phyloP scores from a whole-genome alignment of 1,140 invertebrate species.

The Drosophila lini region DNA sequence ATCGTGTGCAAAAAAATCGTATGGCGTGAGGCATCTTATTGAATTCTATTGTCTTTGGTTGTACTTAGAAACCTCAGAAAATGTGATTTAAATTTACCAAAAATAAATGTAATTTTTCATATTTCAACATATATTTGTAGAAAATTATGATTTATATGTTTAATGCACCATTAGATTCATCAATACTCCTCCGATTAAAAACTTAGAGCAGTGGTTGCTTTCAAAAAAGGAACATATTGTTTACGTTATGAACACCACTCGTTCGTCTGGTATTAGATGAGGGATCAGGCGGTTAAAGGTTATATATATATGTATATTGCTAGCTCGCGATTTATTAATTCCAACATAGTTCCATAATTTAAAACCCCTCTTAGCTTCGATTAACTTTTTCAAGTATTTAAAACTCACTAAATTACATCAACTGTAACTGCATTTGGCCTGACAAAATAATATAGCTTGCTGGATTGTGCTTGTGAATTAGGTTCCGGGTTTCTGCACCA shows the following conservation, averaged over 20 bases:
- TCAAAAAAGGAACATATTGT: too few relatives aligned
- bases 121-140: not conserved
- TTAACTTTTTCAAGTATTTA: not conserved
- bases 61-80: too few relatives aligned
- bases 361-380: not conserved
- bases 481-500: constrained; percentile 88
- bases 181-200: not conserved
- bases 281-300: not conserved
- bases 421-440: too few relatives aligned
- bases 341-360: not conserved
- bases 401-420: not conserved
- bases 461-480: constrained; percentile 33
- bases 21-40: too few relatives aligned
- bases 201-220: too few relatives aligned
- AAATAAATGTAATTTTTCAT: constrained; percentile 6
- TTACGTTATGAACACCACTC: not conserved
- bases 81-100: constrained; percentile 23
- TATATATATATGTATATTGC: not conserved
- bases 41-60: too few relatives aligned
- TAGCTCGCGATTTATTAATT: not conserved
- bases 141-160: not conserved
- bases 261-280: not conserved
- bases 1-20: too few relatives aligned
- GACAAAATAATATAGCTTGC: too few relatives aligned
- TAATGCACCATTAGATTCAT: not conserved